These are phyloP conservation scores for Panonychus citri DNA, from an alignment of 1,140 invertebrate genomes.

Conservation along the genomic window DNA sequence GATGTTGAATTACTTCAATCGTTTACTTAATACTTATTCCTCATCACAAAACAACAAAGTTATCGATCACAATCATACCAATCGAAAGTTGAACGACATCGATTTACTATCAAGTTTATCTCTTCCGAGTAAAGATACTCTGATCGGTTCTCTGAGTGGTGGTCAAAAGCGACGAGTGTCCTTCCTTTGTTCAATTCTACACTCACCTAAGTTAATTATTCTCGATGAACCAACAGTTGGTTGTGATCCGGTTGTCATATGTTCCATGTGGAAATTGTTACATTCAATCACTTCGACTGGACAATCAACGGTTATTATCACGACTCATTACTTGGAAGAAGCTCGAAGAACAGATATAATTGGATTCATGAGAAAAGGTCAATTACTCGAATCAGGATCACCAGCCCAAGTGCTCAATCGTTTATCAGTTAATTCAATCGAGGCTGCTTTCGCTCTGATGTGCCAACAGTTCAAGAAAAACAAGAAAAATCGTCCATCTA, in stretches of 20 bases:
- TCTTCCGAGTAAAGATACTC: constrained; percentile 29
- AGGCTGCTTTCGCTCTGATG: background rate
- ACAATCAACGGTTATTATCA: constrained; percentile 21
- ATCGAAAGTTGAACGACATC: too few relatives aligned
- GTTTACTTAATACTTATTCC: too few relatives aligned
- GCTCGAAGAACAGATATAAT: constrained; percentile 20
- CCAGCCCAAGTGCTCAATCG: constrained; percentile 26
- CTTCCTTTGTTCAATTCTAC: constrained; percentile 71
- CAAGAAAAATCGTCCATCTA: too few relatives aligned
- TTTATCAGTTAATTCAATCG: background rate
- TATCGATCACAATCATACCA: too few relatives aligned
- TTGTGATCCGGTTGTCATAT: constrained; percentile 60
- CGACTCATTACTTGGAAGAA: constrained; percentile 26
- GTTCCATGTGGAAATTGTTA: constrained; percentile 43
- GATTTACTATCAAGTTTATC: too few relatives aligned
- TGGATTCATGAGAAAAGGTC: constrained; percentile 27
- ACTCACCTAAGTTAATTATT: constrained; percentile 76
- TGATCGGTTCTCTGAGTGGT: constrained; percentile 35
- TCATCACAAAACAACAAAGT: too few relatives aligned
- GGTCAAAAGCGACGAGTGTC: constrained; percentile 76
- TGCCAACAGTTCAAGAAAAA: background rate
- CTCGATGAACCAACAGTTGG: constrained; percentile 85
- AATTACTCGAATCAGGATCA: constrained; percentile 57
- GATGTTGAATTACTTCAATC: constrained; percentile 21
- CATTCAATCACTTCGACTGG: constrained; percentile 52